Conservation (phyloP, 2,797 vertebrate species). For the Crocodylus rhombifer region DNA sequence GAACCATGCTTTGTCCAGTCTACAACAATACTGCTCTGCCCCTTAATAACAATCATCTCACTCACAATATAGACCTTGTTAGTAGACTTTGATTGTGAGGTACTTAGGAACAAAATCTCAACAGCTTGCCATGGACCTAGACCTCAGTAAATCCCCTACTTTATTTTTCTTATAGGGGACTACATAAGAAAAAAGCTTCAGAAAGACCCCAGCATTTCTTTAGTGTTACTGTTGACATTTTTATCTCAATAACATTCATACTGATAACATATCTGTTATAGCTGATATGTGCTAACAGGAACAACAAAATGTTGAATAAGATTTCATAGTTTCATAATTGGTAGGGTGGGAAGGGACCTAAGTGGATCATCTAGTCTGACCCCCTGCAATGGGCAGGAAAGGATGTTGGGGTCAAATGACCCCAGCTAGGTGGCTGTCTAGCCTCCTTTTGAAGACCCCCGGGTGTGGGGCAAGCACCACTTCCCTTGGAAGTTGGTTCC, state of each 20-base stretch:
- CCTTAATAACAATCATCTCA: background rate
- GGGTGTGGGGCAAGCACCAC: no score
- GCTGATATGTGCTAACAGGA: background rate
- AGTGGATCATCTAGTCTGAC: no score
- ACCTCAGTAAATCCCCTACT: background rate
- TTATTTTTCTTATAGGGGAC: constrained; percentile 21
- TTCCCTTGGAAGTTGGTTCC: no score
- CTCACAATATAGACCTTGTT: background rate
- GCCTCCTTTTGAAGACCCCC: no score
- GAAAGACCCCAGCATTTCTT: constrained; percentile 13
- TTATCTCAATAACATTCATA: background rate
- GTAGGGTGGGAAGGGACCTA: no score
- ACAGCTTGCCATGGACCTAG: background rate
- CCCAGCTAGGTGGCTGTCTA: no score
- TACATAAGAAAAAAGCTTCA: background rate
- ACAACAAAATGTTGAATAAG: background rate
- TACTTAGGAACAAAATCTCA: accelerated
- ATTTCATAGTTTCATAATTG: no score
- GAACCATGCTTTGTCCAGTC: background rate
- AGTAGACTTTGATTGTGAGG: background rate
- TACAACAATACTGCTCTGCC: background rate
- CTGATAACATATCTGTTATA: background rate
- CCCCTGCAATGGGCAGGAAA: no score
- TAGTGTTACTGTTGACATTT: background rate
- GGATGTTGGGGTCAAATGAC: no score